phyloP scores from a whole-genome alignment of 2,888 invertebrate species.

The Agrilus cyanescens region DNA sequence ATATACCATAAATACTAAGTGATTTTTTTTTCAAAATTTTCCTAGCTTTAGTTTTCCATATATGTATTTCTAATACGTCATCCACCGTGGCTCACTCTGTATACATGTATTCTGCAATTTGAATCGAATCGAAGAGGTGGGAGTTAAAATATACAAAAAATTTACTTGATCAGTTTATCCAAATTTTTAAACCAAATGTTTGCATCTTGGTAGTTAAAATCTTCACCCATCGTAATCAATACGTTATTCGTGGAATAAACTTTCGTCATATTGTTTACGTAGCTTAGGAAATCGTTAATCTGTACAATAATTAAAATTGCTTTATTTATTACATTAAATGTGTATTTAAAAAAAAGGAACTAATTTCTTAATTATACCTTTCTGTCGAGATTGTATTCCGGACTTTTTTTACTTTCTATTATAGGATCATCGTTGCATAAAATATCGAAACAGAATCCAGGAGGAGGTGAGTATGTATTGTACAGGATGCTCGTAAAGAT shows the following conservation, averaged over 20 bases:
- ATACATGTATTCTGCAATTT: too few relatives aligned
- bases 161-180: conserved; percentile 78
- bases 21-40: too few relatives aligned
- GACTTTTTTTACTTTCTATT: conserved; percentile 67
- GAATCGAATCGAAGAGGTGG: too few relatives aligned
- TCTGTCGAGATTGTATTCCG: conserved; percentile 70
- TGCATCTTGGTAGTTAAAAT: conserved; percentile 76
- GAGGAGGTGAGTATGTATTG: conserved; percentile 74
- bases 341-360: too few relatives aligned
- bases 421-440: conserved; percentile 77
- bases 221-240: conserved; percentile 87
- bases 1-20: too few relatives aligned
- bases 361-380: conserved; percentile 16
- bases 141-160: too few relatives aligned
- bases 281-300: conserved; percentile 47
- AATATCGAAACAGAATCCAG: conserved; percentile 88
- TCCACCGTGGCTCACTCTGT: too few relatives aligned
- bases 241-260: conserved; percentile 58
- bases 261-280: conserved; percentile 40
- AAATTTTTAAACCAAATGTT: conserved; percentile 72
- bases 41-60: too few relatives aligned
- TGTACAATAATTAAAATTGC: too few relatives aligned
- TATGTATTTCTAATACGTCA: too few relatives aligned
- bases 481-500: conserved; percentile 76
- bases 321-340: too few relatives aligned